A percentile compares a stretch with the other conserved stretches of the same genome.
phyloP scores from a whole-genome alignment of 2,113 vertebrate genomes.

The Thamnophis sirtalis region DNA sequence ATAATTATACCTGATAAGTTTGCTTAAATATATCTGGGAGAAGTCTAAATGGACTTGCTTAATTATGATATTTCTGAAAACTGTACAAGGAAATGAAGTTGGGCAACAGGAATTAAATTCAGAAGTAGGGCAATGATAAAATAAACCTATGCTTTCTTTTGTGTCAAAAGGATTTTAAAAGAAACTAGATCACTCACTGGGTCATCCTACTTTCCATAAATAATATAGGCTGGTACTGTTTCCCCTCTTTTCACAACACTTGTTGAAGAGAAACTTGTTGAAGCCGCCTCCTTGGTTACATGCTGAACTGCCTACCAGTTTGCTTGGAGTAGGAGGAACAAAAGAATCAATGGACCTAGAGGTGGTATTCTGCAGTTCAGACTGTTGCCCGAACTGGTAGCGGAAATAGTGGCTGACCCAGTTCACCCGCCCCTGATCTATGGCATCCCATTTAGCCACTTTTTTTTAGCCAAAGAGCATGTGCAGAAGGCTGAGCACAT shows the following conservation, averaged over 20 bases:
- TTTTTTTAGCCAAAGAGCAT: too few species aligned
- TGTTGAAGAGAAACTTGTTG: not conserved
- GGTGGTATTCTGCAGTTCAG: too few species aligned
- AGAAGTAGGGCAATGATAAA: not conserved
- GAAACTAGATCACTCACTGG: not conserved
- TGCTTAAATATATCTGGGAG: constrained; percentile 43
- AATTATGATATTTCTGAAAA: not conserved
- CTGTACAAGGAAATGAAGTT: not conserved
- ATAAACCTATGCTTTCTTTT: not conserved
- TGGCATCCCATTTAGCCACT: too few species aligned
- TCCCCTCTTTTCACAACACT: not conserved
- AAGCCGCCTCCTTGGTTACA: not conserved
- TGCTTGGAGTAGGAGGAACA: not conserved
- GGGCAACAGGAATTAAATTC: not conserved
- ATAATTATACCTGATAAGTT: constrained; percentile 46
- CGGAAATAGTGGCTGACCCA: too few species aligned
- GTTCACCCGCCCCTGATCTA: too few species aligned
- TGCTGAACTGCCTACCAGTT: not conserved
- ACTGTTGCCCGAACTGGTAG: too few species aligned
- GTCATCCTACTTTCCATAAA: not conserved
- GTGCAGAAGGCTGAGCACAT: too few species aligned
- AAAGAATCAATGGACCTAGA: not conserved
- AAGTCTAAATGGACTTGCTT: not conserved
- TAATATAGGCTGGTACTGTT: not conserved
- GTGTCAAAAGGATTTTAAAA: not conserved